Percentiles rank a stretch among this genome's conserved stretches.
Evolutionary conservation across 2,797 vertebrate species (phyloP).

Genomic region (Hydrolagus colliei): DNA sequence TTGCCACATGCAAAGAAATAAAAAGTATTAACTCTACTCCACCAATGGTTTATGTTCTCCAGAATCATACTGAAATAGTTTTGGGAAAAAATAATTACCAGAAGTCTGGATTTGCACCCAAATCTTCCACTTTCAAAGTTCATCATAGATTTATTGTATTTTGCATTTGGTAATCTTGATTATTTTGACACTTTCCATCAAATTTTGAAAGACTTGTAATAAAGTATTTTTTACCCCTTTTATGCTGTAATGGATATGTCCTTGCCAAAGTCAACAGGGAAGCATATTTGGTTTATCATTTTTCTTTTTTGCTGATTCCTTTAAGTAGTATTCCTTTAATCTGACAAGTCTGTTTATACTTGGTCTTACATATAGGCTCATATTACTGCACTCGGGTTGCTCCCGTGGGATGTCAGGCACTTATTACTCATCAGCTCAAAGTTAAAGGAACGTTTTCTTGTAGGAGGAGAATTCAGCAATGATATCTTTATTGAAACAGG

Average conservation of each 20-base stretch:
- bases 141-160: background rate
- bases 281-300: conserved; percentile 15
- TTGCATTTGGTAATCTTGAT: background rate
- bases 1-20: background rate
- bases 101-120: background rate
- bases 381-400: background rate
- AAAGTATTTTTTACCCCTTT: background rate
- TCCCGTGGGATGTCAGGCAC: too few species aligned
- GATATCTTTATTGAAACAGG: background rate
- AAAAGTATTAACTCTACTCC: background rate
- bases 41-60: background rate
- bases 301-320: background rate
- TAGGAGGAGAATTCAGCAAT: background rate
- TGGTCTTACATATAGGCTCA: too few species aligned
- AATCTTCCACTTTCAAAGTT: background rate
- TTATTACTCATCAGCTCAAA: background rate
- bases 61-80: background rate
- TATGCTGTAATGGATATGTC: background rate
- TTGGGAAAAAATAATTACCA: background rate
- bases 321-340: background rate
- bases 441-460: too few species aligned
- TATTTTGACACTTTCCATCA: background rate
- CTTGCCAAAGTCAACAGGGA: conserved; percentile 24
- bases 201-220: background rate
- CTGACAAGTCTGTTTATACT: background rate